These are phyloP conservation scores for Leptogaster cylindrica DNA, from an alignment of 2,888 invertebrate genomes.

Conservation along the genomic window DNA sequence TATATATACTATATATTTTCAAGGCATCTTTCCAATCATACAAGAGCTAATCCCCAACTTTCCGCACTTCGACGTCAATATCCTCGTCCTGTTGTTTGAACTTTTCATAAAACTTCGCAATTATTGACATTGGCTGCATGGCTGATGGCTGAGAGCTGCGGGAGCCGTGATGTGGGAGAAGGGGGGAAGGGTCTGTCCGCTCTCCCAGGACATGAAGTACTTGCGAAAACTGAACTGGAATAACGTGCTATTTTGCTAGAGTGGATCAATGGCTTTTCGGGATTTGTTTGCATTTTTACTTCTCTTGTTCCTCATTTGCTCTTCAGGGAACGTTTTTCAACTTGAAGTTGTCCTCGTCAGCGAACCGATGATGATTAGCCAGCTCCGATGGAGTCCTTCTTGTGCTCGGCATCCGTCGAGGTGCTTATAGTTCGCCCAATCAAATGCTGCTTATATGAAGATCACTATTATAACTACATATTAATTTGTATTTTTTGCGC, in stretches of 20 bases:
- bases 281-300: constrained; percentile 29
- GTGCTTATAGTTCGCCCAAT: too few species aligned
- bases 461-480: too few species aligned
- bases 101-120: constrained; percentile 32
- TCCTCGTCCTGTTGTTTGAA: constrained; percentile 19
- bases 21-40: constrained; percentile 22
- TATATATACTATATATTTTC: too few species aligned
- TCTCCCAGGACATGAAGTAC: background rate
- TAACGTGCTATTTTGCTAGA: background rate
- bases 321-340: too few species aligned
- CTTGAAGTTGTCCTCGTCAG: too few species aligned
- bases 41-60: background rate
- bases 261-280: constrained; percentile 23
- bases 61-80: background rate
- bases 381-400: too few species aligned
- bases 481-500: too few species aligned
- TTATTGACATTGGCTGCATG: constrained; percentile 28
- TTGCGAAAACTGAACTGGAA: background rate
- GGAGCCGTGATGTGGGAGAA: too few species aligned
- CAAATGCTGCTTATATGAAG: too few species aligned
- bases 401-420: too few species aligned
- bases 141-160: too few species aligned
- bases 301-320: constrained; percentile 8
- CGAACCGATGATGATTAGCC: too few species aligned
- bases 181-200: background rate